Conservation (phyloP, 2,888 invertebrate genomes). For the Amblyteles armatorius region DNA sequence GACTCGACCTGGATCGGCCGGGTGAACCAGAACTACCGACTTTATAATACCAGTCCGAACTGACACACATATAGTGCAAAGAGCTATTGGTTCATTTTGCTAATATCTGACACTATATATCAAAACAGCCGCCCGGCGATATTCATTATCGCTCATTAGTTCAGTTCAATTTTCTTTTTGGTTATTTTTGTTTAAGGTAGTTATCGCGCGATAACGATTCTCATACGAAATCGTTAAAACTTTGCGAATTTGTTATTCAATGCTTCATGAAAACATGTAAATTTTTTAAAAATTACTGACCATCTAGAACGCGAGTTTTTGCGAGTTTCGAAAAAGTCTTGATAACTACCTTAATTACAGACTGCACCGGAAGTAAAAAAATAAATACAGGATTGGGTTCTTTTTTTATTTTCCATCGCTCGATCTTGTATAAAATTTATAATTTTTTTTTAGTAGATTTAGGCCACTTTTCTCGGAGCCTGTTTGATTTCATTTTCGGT, state of each 20-base stretch:
- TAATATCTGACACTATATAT: neutral
- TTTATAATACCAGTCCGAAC: constrained; percentile 11
- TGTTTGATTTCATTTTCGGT: no score
- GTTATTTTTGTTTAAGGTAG: neutral
- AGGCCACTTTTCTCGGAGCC: no score
- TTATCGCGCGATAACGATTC: no score
- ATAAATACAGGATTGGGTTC: neutral
- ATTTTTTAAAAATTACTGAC: no score
- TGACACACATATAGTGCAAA: constrained; percentile 17
- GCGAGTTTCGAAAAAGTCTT: no score
- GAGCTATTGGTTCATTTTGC: neutral
- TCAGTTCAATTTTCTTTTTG: neutral
- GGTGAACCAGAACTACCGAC: constrained; percentile 29
- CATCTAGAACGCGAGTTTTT: no score
- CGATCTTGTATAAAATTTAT: neutral
- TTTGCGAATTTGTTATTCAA: no score
- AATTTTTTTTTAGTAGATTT: no score
- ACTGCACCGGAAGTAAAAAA: neutral
- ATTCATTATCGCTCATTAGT: neutral
- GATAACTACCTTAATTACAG: no score
- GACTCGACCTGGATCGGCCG: constrained; percentile 21
- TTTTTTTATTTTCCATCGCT: neutral
- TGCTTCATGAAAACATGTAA: no score
- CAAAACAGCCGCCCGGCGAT: neutral
- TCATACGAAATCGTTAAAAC: no score